A percentile compares a stretch with the other conserved stretches of the same genome.
phyloP scores from a whole-genome alignment of 2,797 vertebrate species.

The Rhinella marina region DNA sequence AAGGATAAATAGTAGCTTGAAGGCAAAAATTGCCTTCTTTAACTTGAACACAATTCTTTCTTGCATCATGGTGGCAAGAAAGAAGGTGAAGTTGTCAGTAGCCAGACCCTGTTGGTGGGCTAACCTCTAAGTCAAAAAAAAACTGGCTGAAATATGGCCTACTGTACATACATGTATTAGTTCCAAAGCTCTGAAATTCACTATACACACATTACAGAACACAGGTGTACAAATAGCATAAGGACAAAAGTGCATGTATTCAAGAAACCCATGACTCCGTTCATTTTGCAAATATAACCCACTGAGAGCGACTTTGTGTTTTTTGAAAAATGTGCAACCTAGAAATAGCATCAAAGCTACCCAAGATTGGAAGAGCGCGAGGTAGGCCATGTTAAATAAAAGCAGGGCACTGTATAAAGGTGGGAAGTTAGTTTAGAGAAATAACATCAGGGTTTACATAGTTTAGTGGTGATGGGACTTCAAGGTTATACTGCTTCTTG shows the following conservation, averaged over 20 bases:
- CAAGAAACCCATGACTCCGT: conserved; percentile 15
- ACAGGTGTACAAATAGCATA: conserved; percentile 33
- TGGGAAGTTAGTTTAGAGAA: conserved; percentile 41
- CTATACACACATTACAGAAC: not conserved
- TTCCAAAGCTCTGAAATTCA: not conserved
- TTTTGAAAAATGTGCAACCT: conserved; percentile 26
- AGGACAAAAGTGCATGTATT: conserved; percentile 32
- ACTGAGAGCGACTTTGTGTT: conserved; percentile 3
- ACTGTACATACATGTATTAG: not conserved
- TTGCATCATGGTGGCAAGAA: not conserved
- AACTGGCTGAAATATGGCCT: not conserved
- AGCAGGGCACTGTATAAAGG: conserved; percentile 42
- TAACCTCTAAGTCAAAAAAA: not conserved
- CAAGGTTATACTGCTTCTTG: conserved; percentile 42
- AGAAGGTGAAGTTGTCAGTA: not conserved
- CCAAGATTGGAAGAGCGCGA: conserved; percentile 27
- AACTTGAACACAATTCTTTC: not conserved
- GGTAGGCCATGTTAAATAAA: conserved; percentile 29
- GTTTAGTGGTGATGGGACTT: conserved; percentile 55
- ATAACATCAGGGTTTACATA: conserved; percentile 47
- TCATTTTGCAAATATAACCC: conserved; percentile 19
- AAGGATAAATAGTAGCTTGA: no score
- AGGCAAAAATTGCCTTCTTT: no score
- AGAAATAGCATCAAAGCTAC: conserved; percentile 54
- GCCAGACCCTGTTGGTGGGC: not conserved